Conservation (phyloP, 2,888 invertebrate species). For the Drosophila mayaguana region DNA sequence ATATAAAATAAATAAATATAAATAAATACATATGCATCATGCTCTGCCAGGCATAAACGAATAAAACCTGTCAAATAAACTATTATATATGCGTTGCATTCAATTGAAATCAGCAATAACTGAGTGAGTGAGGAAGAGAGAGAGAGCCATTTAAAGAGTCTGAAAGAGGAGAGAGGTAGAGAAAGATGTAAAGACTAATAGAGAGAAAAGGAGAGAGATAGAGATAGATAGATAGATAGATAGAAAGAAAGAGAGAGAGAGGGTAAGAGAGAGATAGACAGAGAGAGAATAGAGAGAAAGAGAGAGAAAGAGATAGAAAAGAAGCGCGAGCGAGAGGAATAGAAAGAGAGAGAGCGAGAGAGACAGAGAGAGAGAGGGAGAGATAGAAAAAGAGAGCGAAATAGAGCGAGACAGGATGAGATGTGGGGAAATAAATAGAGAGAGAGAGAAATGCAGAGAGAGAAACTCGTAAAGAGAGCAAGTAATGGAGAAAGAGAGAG, state of each 20-base stretch:
- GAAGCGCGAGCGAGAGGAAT: neutral
- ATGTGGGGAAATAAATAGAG: too few relatives aligned
- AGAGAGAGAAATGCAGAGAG: too few relatives aligned
- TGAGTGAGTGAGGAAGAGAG: neutral
- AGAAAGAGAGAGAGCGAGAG: neutral
- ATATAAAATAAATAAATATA: neutral
- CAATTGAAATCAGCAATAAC: neutral
- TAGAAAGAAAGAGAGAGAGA: too few relatives aligned
- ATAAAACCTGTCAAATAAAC: neutral
- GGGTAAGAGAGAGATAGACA: neutral
- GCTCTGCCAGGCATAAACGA: neutral
- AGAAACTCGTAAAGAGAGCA: too few relatives aligned
- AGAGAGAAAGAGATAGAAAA: neutral
- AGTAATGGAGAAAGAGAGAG: too few relatives aligned
- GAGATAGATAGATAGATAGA: neutral
- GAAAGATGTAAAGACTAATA: neutral
- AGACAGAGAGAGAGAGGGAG: neutral
- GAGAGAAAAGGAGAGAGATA: neutral
- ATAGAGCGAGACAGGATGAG: too few relatives aligned
- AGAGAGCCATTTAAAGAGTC: too few relatives aligned
- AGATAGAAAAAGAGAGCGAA: too few relatives aligned
- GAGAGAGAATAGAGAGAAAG: too few relatives aligned
- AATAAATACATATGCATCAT: neutral
- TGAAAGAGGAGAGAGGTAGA: too few relatives aligned
- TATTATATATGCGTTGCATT: neutral